A percentile compares a stretch with the other conserved stretches of the same genome.
These are phyloP conservation scores for Tholera decimalis DNA, from an alignment of 2,888 invertebrate genomes.

Conservation along the genomic window DNA sequence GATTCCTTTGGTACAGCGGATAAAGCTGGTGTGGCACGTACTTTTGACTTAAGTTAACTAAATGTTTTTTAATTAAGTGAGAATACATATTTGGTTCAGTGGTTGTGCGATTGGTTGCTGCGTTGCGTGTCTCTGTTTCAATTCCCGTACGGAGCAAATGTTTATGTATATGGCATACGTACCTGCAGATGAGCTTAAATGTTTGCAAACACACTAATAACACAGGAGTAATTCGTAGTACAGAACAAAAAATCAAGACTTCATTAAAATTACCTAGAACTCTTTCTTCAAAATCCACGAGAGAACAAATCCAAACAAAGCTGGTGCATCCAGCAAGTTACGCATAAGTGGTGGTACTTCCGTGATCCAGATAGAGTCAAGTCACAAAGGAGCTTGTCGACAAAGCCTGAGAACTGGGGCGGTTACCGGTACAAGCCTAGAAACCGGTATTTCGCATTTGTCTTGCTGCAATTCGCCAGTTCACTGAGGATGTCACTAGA, in stretches of 20 bases:
- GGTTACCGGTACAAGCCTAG: slow-evolving; percentile 76
- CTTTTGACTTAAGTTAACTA: no score
- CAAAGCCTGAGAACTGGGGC: slow-evolving; percentile 81
- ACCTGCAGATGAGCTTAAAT: no score
- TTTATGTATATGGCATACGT: no score
- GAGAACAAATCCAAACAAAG: slow-evolving; percentile 44
- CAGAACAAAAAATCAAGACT: background rate
- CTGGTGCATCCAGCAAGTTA: slow-evolving; percentile 45
- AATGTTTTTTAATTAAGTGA: no score
- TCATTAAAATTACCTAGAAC: background rate
- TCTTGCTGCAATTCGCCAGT: slow-evolving; percentile 60
- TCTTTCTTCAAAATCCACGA: slow-evolving; percentile 10
- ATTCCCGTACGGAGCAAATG: no score
- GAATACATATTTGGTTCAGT: no score
- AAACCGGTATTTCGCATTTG: slow-evolving; percentile 64
- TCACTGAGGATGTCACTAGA: slow-evolving; percentile 49
- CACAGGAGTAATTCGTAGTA: no score
- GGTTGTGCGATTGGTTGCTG: no score
- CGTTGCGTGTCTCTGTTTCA: no score
- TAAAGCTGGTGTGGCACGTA: no score
- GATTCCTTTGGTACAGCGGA: no score
- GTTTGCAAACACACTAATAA: no score
- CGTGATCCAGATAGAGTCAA: slow-evolving; percentile 77
- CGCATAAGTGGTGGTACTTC: slow-evolving; percentile 65
- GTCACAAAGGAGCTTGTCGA: slow-evolving; percentile 73